Base-by-base conservation (phyloP, 2,797 vertebrate species). In the Podarcis siculus region DNA sequence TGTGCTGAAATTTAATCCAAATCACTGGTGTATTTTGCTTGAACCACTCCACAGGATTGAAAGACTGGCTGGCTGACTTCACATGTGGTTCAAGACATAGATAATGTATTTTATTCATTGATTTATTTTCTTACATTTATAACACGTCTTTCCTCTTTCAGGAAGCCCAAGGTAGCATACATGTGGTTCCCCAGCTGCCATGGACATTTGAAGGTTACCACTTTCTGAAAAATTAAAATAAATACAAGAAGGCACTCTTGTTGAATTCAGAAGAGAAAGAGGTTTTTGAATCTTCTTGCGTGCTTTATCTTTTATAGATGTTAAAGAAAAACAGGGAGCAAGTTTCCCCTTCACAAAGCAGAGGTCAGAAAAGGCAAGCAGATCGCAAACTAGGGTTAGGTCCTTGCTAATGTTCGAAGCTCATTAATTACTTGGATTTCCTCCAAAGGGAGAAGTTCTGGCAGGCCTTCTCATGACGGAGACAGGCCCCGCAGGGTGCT, bases 371-470 rank as follows among this genome's bases (percentile, higher is more conserved):
- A 89, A 94, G 91, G 93, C 80, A 89, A 95, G 83, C 86, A 92
- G 91, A 92, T 64, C 3, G 72, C 84, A 86, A 85, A 89, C 71
- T 91, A 78, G 32, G 42, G 87, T 94, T 80, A 75, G 90, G 30
- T 42, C 12, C 71, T 91, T 90, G 77, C 73, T 83, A 76, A 89
- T 37, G 55, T 90, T 91, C 86, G 82, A 94, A 15, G 39, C 89
- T 94, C 69, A 88, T 95, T 81, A 81, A 81, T 89, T 81, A 82
- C 61, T 85, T 76, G 39, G 81, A 93, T 96, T 96, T 93, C 82
- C 89, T 89, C 64, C 92, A 95, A 92, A 85, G 91, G 78, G 91
- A 93, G 93, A 92, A 5, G 49, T 93, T 91, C 10, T 95, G 89
- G 79, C 89, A 83, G 87, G 82, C 75, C 37, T 88, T 76, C 27